Conservation (phyloP, 2,113 vertebrate species). For the Mobula hypostoma region DNA sequence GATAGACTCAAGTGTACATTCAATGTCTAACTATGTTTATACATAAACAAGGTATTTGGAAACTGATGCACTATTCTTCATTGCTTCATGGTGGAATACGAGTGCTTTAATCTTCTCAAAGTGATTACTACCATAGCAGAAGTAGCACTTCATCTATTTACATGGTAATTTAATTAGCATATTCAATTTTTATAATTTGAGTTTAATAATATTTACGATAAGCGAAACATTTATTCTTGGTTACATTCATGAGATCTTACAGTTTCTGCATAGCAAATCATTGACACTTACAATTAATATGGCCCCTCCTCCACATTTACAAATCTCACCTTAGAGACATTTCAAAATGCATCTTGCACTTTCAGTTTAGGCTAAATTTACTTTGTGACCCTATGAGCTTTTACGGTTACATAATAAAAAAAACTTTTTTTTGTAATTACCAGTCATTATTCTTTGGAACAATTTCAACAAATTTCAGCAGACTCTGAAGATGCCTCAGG, state of each 20-base stretch:
- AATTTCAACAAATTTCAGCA: not conserved
- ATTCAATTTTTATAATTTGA: not conserved
- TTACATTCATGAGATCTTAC: not conserved
- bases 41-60: not conserved
- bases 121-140: not conserved
- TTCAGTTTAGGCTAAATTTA: conserved; percentile 14
- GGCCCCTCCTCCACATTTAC: not conserved
- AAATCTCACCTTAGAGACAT: not conserved
- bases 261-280: not conserved
- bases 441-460: not conserved
- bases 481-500: not conserved
- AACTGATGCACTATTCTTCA: not conserved
- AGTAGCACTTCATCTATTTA: not conserved
- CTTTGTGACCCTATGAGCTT: not conserved
- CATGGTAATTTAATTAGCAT: not conserved
- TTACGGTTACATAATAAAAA: not conserved
- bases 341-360: not conserved
- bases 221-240: not conserved
- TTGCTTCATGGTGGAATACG: not conserved
- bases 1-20: not conserved
- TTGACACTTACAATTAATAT: not conserved
- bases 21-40: too few species aligned
- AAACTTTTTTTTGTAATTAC: conserved; percentile 34
- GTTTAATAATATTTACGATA: not conserved
- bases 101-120: not conserved